Base-by-base conservation (phyloP, 2,113 vertebrate species). In the Lophotis ruficrista region DNA sequence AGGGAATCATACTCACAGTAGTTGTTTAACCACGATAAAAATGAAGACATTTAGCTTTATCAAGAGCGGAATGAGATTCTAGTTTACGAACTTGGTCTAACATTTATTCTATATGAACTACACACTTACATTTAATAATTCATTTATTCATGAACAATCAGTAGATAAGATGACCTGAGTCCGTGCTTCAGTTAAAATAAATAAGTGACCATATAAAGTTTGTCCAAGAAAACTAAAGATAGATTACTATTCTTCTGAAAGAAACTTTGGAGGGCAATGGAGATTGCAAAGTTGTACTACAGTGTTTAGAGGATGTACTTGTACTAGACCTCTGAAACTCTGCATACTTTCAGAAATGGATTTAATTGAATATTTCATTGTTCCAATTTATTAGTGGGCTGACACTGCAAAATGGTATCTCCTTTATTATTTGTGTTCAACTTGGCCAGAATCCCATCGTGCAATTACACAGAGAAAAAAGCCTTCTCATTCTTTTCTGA, bases 301-400 rank as follows among this genome's bases (percentile, higher is more conserved):
- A 71, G 75, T 89, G 38, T 77, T 93, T 96, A 69, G 60, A 93
- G 30, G 76, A 94, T 81, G 31, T 78, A 77, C 54, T 91, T 94
- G 64, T 41, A 64, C 43, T 33, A 83, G 87, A 45, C 62, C 69
- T 83, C 82, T 88, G 84, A 86, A 90, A 89, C 61, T 83, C 75
- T 88, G 62, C 64, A 86, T 75, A 35, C 35, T 92, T 83, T 93
- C 72, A 87, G 86, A 97, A 96, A 95, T 27, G 4, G 70, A 90
- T 93, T 95, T 89, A 90, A 90, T 87, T 75, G 68, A 87, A 83
- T 82, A 47, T 92, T 89, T 88, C 69, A 76, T 93, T 92, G 76
- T 92, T 95, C 76, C 8, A 7, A 75, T 91, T 91, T 95, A 90
- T 94, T 94, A 87, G 93, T 90, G 69, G 30, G n/a, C 76, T 93